Evolutionary conservation across 2,888 invertebrate species (phyloP).

Genomic region (Drosophila macrospina): DNA sequence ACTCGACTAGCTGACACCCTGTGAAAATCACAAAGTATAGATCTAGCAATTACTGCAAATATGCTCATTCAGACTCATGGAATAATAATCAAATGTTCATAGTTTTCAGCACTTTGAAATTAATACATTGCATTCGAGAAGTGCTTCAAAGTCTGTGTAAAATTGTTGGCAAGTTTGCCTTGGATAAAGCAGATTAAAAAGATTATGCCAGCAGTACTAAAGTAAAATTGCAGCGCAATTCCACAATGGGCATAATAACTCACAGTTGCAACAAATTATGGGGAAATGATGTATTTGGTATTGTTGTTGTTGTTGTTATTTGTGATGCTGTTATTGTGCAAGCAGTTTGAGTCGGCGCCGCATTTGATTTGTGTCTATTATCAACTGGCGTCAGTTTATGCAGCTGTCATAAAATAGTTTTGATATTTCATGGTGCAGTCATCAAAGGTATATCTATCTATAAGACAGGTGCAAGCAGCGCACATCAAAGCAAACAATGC

Average conservation of each 20-base stretch:
- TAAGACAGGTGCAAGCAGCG: conserved; percentile 38
- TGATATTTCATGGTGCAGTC: conserved; percentile 18
- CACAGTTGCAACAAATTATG: conserved; percentile 7
- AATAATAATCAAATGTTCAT: too few species aligned
- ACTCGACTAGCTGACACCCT: background rate
- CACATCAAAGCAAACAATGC: conserved; percentile 43
- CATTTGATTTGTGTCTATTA: conserved; percentile 20
- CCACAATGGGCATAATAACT: background rate
- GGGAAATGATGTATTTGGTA: background rate
- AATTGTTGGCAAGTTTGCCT: background rate
- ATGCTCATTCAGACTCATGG: too few species aligned
- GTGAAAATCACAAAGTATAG: too few species aligned
- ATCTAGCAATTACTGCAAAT: too few species aligned
- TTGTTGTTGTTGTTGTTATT: background rate
- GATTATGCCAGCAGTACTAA: background rate
- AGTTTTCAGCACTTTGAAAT: too few species aligned
- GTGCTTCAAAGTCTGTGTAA: too few species aligned
- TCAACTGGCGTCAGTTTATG: background rate
- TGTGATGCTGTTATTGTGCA: background rate
- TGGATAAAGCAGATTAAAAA: background rate
- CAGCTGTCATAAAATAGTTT: conserved; percentile 31
- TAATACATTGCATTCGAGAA: too few species aligned
- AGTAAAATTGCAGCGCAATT: background rate
- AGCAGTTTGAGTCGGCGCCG: background rate
- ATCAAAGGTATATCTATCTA: conserved; percentile 21